Evolutionary conservation across 2,888 invertebrate genomes (phyloP), one percentile per base, ranked within the genome.

Genomic region (Eudasyphora cyanicolor): DNA sequence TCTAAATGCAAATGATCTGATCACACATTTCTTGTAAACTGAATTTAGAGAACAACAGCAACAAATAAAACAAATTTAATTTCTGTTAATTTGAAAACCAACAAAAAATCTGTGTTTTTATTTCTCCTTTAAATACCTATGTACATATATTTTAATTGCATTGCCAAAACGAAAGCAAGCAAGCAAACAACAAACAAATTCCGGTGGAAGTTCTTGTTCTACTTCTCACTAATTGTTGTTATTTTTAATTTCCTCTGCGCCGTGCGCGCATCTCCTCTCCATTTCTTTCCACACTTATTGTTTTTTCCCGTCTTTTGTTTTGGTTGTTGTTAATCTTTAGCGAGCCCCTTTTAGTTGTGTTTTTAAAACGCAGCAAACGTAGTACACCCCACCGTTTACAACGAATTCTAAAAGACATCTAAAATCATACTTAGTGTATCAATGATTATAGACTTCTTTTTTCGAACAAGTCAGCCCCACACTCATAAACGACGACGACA

Each of bases 321-420:
- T 35, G 49, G 2, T 24, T 57, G 49, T 35, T 35, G 10, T 60
- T 1, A 21, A 42, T 62, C 64, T 82, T 38, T 29, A 38, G 4
- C 57, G 49, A 27, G 51, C 71, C 79, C 69, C 74, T 60, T 79
- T 76, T 74, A 21, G 73, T 49, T 75, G 57, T 8, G 74, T 82
- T 85, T 82, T 77, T 49, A 24, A 76, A 77, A 76, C 32, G 64
- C 35, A 75, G 24, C 84, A 42, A 79, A 81, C 85, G 82, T 80
- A 75, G 69, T 84, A 82, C 71, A 86, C 85, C 86, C 79, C 83
- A 80, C 87, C 85, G 82, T 64, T 84, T 82, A 78, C 86, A 82
- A 85, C 82, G 87, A 87, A 86, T 87, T 87, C 87, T 87, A 82
- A 85, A 86, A 85, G 86, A 79, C 87, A 85, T 87, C 87, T 87